Base-by-base conservation (phyloP, 2,888 invertebrate genomes). In the Adelognathus sp. region DNA sequence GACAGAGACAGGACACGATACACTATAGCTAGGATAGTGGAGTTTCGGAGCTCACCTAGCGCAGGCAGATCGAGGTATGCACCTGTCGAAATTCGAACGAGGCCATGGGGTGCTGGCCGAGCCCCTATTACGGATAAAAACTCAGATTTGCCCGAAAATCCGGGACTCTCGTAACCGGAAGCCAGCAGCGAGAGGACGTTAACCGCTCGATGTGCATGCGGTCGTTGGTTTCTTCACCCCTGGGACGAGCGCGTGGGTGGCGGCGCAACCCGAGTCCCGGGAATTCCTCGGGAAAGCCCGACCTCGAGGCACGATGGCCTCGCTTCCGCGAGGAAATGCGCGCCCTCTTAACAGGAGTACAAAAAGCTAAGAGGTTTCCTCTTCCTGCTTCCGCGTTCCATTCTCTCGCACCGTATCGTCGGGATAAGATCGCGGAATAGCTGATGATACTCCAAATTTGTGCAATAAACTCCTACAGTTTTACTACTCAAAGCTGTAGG, bases 131-230 rank as follows among this genome's bases (percentile, higher is more conserved):
- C 24, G 44, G 39, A 87, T 85, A 89, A 89, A 89, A 89, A 88
- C 84, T 87, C 85, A 80, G 84, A 88, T 89, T 88, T 86, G 84
- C 87, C 88, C 89, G 89, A 89, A 89, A 89, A 86, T 88, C 88
- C 85, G 88, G 88, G 87, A 86, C 85, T 86, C 77, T 66, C 72
- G 82, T 87, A 89, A 63, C 88, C 86, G 89, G 89, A 81, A 69
- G 82, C 21, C 84, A 89, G 86, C 78, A 86, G 70, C 16, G 44
- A 31, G 27, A 70, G 71, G 39, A 79, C 63, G 75, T 64, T 76
- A 81, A 84, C 70, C 18, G 29, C 46, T 46, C 64, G 33, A 76
- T 67, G 71, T 56, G 79, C 81, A 83, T 9, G 18, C 31, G 16
- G n/a, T 6, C 14, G 9, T 46, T 39, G 11, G 7, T 3, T 5